Conservation (phyloP, 2,797 vertebrate genomes). For the Micropoecilia bifurca region DNA sequence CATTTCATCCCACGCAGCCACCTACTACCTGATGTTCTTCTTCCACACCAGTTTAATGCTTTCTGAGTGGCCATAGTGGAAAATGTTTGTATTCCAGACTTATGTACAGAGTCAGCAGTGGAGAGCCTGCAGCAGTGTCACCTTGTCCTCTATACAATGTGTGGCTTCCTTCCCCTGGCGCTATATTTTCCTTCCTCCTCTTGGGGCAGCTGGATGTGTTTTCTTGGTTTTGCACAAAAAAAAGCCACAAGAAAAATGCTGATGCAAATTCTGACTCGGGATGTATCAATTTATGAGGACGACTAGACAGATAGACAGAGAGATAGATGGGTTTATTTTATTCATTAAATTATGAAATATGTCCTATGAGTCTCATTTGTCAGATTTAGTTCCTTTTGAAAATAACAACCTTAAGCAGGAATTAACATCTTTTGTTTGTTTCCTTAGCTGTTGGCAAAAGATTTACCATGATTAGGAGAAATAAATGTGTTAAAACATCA, state of each 20-base stretch:
- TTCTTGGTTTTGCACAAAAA: slow-evolving; percentile 18
- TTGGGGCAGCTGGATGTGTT: slow-evolving; percentile 6
- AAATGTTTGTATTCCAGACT: slow-evolving; percentile 43
- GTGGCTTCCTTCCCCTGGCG: background rate
- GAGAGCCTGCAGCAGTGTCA: slow-evolving; percentile 7
- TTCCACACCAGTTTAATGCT: slow-evolving; percentile 15
- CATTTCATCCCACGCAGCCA: slow-evolving; percentile 49
- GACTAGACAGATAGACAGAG: background rate
- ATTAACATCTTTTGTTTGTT: no score
- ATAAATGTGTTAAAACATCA: no score
- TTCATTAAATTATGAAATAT: no score
- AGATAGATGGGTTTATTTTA: background rate
- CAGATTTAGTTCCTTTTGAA: no score
- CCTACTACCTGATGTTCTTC: slow-evolving; percentile 32
- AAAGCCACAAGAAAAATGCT: background rate
- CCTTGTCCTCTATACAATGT: slow-evolving; percentile 15
- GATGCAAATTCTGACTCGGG: background rate
- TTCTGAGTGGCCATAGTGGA: slow-evolving; percentile 7
- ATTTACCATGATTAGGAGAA: no score
- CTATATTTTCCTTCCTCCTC: background rate
- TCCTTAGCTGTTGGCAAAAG: no score
- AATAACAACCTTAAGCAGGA: no score
- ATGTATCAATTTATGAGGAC: background rate
- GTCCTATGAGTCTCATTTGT: no score
- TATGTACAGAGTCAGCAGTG: slow-evolving; percentile 26